Evolutionary conservation across 2,888 invertebrate species (phyloP).

Genomic region (Athripsodes cinereus): DNA sequence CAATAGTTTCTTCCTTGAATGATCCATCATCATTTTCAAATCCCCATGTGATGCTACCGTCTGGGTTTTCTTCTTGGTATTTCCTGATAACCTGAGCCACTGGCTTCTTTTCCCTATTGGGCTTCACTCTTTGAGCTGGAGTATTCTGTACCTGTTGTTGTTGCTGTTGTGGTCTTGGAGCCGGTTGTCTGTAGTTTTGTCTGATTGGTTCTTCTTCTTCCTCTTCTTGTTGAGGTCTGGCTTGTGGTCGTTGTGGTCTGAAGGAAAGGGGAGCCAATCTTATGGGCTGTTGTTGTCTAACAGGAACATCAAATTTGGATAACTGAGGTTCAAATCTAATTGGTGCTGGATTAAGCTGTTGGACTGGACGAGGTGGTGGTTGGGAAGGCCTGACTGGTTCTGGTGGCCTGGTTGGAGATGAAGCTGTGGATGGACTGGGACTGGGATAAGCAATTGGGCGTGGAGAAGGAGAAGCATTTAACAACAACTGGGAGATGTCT

Average conservation of each 20-base stretch:
- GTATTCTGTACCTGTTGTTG: constrained; percentile 34
- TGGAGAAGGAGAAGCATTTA: constrained; percentile 42
- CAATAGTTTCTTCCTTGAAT: constrained; percentile 79
- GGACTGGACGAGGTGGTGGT: constrained; percentile 33
- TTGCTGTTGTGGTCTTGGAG: constrained; percentile 33
- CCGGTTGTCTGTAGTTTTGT: constrained; percentile 40
- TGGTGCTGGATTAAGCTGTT: constrained; percentile 32
- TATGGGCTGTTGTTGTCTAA: constrained; percentile 40
- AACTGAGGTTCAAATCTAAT: constrained; percentile 15
- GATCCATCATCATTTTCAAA: constrained; percentile 85
- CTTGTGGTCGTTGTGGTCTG: constrained; percentile 44
- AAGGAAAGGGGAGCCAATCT: constrained; percentile 45
- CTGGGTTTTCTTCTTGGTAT: constrained; percentile 72
- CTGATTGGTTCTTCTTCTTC: constrained; percentile 44
- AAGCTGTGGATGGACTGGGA: constrained; percentile 35
- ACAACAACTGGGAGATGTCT: constrained; percentile 34
- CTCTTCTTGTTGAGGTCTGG: constrained; percentile 34
- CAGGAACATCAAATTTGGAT: constrained; percentile 21
- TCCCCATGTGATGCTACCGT: constrained; percentile 82
- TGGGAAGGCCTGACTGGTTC: constrained; percentile 34
- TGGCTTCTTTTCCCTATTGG: constrained; percentile 56
- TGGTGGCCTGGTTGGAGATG: constrained; percentile 32
- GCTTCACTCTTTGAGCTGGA: constrained; percentile 41
- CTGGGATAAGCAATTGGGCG: constrained; percentile 44
- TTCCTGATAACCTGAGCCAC: constrained; percentile 65